These are phyloP conservation scores for Otus scops DNA, from an alignment of 2,797 vertebrate genomes.

Conservation along the genomic window DNA sequence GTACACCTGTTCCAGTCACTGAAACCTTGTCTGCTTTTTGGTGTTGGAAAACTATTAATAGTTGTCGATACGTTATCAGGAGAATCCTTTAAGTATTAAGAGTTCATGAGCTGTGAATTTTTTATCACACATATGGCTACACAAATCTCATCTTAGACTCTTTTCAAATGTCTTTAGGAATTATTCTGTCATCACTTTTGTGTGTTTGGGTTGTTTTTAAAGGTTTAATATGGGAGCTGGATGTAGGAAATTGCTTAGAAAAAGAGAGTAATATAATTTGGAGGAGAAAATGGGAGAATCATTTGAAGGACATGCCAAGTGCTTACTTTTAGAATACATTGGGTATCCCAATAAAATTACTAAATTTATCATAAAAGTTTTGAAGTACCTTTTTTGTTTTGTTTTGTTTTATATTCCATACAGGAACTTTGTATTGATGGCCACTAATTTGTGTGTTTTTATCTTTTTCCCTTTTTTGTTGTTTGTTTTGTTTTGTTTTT, in stretches of 20 bases:
- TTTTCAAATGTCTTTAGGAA: not conserved
- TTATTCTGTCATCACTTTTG: not conserved
- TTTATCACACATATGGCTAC: not conserved
- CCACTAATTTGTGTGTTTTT: constrained; percentile 90
- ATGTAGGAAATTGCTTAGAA: not conserved
- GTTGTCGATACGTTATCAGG: not conserved
- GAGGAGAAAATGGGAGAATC: not conserved
- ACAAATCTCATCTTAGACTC: not conserved
- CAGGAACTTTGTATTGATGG: constrained; percentile 77
- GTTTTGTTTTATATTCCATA: constrained; percentile 74
- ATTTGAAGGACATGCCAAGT: not conserved
- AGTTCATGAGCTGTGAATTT: not conserved
- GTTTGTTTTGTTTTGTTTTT: constrained; percentile 54
- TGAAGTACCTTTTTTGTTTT: constrained; percentile 70
- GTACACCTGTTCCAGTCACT: not conserved
- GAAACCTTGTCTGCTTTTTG: not conserved
- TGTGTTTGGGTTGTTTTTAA: not conserved
- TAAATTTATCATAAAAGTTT: constrained; percentile 57
- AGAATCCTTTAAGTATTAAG: not conserved
- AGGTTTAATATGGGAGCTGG: not conserved
- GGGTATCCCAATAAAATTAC: constrained; percentile 42
- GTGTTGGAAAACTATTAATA: not conserved
- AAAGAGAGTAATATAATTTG: not conserved
- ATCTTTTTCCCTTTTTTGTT: constrained; percentile 73
- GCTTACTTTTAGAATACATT: constrained; percentile 7